A percentile compares a stretch with the other conserved stretches of the same genome.
These are phyloP conservation scores for Saccostrea glomerata DNA, from an alignment of 1,140 invertebrate genomes.

Conservation along the genomic window DNA sequence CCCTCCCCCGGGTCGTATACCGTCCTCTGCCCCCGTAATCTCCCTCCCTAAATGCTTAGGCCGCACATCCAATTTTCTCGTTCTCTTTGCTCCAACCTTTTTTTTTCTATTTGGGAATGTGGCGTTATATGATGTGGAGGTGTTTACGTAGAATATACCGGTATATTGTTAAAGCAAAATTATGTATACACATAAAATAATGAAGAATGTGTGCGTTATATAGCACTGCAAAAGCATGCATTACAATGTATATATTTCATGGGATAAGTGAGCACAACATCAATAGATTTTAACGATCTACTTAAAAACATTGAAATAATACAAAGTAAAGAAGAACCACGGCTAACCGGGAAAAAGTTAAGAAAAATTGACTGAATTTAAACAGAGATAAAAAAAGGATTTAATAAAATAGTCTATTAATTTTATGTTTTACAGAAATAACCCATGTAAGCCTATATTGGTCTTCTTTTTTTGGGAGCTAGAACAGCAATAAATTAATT, in stretches of 20 bases:
- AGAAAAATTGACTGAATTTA: too few species aligned
- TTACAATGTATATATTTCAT: not conserved
- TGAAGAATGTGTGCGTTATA: not conserved
- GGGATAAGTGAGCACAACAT: not conserved
- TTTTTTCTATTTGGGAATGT: not conserved
- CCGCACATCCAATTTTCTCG: not conserved
- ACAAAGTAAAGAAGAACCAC: too few species aligned
- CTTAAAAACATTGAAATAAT: too few species aligned
- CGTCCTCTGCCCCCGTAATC: slow-evolving; percentile 28
- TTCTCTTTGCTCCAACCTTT: not conserved
- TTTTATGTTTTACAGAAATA: too few species aligned
- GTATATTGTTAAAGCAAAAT: not conserved
- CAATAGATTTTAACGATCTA: not conserved
- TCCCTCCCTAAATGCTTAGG: slow-evolving; percentile 34
- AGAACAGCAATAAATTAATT: too few species aligned
- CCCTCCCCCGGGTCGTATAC: not conserved
- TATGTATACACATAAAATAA: not conserved
- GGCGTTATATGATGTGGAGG: not conserved
- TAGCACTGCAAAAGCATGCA: not conserved
- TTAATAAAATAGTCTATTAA: too few species aligned
- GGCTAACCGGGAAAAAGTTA: too few species aligned
- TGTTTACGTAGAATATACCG: not conserved
- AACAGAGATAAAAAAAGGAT: too few species aligned
- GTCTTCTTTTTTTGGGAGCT: too few species aligned
- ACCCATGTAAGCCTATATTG: too few species aligned